phyloP scores from a whole-genome alignment of 2,888 invertebrate genomes.

The Melieria crassipennis region DNA sequence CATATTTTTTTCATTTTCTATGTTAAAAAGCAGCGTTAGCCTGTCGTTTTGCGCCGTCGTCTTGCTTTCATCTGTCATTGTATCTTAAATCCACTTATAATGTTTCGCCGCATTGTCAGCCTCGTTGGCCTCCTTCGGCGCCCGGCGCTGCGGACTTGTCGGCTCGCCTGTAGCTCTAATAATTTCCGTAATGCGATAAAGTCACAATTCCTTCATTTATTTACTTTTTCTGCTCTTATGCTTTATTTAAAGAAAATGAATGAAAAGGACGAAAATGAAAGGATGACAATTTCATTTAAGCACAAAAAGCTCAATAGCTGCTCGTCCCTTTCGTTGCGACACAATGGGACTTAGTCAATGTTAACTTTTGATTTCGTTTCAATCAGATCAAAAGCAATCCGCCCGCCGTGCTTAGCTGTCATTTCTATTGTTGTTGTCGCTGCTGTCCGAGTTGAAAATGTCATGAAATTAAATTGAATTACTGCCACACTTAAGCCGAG shows the following conservation, averaged over 20 bases:
- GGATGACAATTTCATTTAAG: constrained; percentile 27
- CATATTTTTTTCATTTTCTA: too few relatives aligned
- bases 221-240: too few relatives aligned
- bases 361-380: constrained; percentile 28
- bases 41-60: too few relatives aligned
- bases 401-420: background rate
- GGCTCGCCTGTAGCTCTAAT: background rate
- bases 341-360: constrained; percentile 6
- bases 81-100: constrained; percentile 16
- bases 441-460: too few relatives aligned
- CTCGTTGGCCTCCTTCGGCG: too few relatives aligned
- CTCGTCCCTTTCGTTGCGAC: background rate
- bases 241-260: too few relatives aligned
- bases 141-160: too few relatives aligned
- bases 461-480: constrained; percentile 9
- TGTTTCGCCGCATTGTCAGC: too few relatives aligned
- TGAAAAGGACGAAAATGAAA: constrained; percentile 11
- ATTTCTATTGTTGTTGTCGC: background rate
- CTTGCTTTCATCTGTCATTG: background rate
- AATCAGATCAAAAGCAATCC: constrained; percentile 20
- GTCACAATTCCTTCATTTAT: background rate
- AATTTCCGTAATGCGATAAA: constrained; percentile 31
- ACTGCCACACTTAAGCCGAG: background rate
- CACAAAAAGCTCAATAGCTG: constrained; percentile 15
- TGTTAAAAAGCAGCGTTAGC: too few relatives aligned